Percentiles rank a stretch among this genome's conserved stretches.
Conservation (phyloP, 2,797 vertebrate species). For the Botia almorhae region DNA sequence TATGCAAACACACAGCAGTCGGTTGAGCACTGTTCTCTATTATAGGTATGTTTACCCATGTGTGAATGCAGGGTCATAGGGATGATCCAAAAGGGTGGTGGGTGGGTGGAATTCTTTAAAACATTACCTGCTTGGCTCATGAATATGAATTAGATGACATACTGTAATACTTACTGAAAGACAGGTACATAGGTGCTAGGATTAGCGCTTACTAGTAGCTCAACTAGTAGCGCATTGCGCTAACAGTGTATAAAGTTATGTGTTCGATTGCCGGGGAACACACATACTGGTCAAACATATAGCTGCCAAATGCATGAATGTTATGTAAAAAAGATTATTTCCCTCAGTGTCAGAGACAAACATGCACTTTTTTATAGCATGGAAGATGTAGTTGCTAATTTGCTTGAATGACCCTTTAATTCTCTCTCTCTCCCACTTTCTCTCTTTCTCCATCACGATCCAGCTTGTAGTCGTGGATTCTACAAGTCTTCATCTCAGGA, state of each 20-base stretch:
- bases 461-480: constrained; percentile 95
- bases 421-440: constrained; percentile 14
- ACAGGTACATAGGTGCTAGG: not conserved
- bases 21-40: constrained; percentile 66
- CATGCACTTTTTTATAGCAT: not conserved
- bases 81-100: not conserved
- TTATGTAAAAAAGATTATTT: too few species aligned
- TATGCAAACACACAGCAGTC: constrained; percentile 56
- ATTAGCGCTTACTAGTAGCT: too few species aligned
- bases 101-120: not conserved
- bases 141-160: not conserved
- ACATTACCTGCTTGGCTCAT: not conserved
- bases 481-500: constrained; percentile 99
- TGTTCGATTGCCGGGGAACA: too few species aligned
- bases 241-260: too few species aligned
- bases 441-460: constrained; percentile 2
- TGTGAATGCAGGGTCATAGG: constrained; percentile 42
- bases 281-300: too few species aligned
- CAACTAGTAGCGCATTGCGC: too few species aligned
- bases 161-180: not conserved
- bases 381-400: not conserved
- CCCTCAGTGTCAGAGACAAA: too few species aligned
- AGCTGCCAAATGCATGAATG: too few species aligned
- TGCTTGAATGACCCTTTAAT: constrained; percentile 19
- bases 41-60: constrained; percentile 59